Evolutionary conservation across 92 coral and sea anemone species (phyloP), one percentile per base, ranked within the genome.

Genomic region (Epizoanthus rinbou): DNA sequence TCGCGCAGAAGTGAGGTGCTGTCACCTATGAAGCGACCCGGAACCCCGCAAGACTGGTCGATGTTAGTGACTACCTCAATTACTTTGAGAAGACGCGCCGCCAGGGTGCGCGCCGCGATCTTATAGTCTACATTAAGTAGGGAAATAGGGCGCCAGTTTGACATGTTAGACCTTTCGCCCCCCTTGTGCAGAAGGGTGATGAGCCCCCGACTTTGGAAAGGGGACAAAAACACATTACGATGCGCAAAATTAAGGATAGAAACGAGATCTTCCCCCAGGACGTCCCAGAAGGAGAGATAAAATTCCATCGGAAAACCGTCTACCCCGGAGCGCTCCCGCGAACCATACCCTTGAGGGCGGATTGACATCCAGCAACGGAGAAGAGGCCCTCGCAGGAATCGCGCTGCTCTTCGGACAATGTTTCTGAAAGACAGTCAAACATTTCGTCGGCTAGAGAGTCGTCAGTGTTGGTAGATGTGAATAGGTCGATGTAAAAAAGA

Each of bases 101-200:
- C 52, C 10, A 45, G 8, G 11, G 52, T 45, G 15, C 45, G 65
- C 8, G 67, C 28, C 8, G 28, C 43, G 2, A 81, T 41, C 5
- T 74, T 74, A 21, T 74, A 74, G 3, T 74, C 80, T 1, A 74
- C 80, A 8, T 50, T 74, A 2, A 74, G 33, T 1, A 74, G 35
- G 0, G 62, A n/a, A 11, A 74, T 50, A 8, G 80, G 64, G 8
- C 80, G 62, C 80, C 62, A 41, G 17, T 74, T 74, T 0, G 13
- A 6, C 17, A 18, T 31, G 8, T n/a, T 22, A 1, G 17, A 17
- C 1, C 80, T 22, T 4, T 74, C 80, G 3, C 80, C 80, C 23
- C 57, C 57, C 19, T 74, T 74, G 16, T 24, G 52, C 0, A 22
- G 13, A 4, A 74, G 62, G 0, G 80, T 28, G 4, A 74, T 41